These are phyloP conservation scores for Gymnoscopelus microlampas DNA, from an alignment of 2,797 vertebrate species.

Conservation along the genomic window DNA sequence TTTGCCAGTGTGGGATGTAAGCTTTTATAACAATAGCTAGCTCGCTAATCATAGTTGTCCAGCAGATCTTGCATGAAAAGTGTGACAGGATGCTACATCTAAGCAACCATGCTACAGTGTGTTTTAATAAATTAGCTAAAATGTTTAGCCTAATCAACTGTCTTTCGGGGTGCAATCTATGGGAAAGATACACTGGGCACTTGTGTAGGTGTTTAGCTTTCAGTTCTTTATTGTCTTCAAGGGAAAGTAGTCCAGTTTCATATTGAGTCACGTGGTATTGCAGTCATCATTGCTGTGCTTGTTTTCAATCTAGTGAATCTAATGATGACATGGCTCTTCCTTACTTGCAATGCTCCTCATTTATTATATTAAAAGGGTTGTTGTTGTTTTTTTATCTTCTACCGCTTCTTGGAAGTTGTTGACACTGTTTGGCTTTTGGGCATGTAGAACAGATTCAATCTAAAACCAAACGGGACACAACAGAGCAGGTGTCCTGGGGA, in stretches of 20 bases:
- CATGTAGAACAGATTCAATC: too few relatives aligned
- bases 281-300: background rate
- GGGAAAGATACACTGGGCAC: background rate
- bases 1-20: background rate
- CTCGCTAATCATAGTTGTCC: slow-evolving; percentile 40
- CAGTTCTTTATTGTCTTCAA: slow-evolving; percentile 40
- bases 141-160: too few relatives aligned
- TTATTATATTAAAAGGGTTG: background rate
- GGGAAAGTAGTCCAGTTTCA: slow-evolving; percentile 29
- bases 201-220: slow-evolving; percentile 57
- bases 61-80: slow-evolving; percentile 33
- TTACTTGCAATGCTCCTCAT: background rate
- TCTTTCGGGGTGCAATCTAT: background rate
- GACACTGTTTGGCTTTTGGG: too few relatives aligned
- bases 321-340: background rate
- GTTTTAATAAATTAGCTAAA: background rate
- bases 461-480: too few relatives aligned
- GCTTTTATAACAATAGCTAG: slow-evolving; percentile 20
- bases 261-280: slow-evolving; percentile 13
- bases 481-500: background rate
- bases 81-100: slow-evolving; percentile 51
- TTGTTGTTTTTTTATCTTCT: background rate
- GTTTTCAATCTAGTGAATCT: slow-evolving; percentile 11
- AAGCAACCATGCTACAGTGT: slow-evolving; percentile 25
- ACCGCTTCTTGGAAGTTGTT: too few relatives aligned